phyloP scores from a whole-genome alignment of 1,140 invertebrate species.

The Anoplolepis gracilipes region DNA sequence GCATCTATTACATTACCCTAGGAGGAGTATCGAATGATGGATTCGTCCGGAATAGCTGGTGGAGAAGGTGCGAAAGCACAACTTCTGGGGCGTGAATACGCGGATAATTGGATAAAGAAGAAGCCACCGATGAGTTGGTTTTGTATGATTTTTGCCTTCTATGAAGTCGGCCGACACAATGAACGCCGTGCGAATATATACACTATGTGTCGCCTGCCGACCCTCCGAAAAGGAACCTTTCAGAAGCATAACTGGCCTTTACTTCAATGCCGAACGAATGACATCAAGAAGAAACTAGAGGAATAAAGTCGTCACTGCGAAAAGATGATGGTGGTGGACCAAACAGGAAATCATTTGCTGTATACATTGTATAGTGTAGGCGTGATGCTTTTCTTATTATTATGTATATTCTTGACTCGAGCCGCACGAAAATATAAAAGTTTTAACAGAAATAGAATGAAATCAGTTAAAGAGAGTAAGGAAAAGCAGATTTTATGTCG shows the following conservation, averaged over 20 bases:
- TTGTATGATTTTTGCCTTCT: constrained; percentile 64
- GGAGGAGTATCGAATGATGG: constrained; percentile 55
- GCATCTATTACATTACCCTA: constrained; percentile 55
- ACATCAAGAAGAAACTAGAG: constrained; percentile 53
- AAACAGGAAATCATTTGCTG: constrained; percentile 43
- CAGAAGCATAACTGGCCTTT: background rate
- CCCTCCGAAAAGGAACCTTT: constrained; percentile 57
- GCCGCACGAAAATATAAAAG: background rate
- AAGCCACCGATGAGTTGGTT: constrained; percentile 55
- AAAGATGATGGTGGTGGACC: background rate
- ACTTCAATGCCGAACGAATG: constrained; percentile 56
- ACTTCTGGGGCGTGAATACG: constrained; percentile 74
- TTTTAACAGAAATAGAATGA: background rate
- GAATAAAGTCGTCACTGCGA: constrained; percentile 66
- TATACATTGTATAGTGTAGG: background rate
- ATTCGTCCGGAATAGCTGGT: constrained; percentile 52
- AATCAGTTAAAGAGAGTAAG: background rate
- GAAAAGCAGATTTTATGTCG: no score
- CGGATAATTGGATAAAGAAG: constrained; percentile 79
- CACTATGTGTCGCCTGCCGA: constrained; percentile 38
- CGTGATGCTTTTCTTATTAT: constrained; percentile 44
- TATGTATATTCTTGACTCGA: background rate
- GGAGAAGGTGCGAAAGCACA: constrained; percentile 32
- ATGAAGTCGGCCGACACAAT: constrained; percentile 69
- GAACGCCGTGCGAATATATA: constrained; percentile 61